Evolutionary conservation across 2,113 vertebrate genomes (phyloP).

Genomic region (Chauna torquata): DNA sequence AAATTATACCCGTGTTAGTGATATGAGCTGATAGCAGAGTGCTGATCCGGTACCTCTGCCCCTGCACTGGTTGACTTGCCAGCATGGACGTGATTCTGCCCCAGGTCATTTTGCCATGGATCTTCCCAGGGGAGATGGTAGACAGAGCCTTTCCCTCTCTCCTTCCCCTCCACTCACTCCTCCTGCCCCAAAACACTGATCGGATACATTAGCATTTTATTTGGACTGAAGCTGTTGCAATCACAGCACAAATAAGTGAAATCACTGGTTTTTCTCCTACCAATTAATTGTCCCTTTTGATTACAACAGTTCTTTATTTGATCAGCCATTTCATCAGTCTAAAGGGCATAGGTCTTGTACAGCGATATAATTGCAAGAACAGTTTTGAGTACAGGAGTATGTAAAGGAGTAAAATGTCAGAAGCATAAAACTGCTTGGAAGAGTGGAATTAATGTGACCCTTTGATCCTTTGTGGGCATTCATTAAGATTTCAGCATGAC

Average conservation of each 20-base stretch:
- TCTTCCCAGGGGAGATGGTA: neutral
- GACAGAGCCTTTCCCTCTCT: neutral
- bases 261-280: neutral
- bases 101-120: neutral
- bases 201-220: neutral
- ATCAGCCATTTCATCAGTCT: neutral
- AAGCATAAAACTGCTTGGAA: neutral
- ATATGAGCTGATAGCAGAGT: neutral
- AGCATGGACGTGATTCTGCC: fast-evolving
- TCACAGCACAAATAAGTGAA: neutral
- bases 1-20: neutral
- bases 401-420: neutral
- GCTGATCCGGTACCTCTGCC: neutral
- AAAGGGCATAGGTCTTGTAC: neutral
- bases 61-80: neutral
- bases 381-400: neutral
- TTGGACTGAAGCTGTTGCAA: neutral
- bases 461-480: neutral
- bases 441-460: neutral
- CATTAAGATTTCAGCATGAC: neutral
- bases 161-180: neutral
- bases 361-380: neutral
- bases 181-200: neutral
- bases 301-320: neutral
- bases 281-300: neutral